These are phyloP conservation scores for Psammodynastes pulverulentus DNA, from an alignment of 2,113 vertebrate genomes.

Conservation along the genomic window DNA sequence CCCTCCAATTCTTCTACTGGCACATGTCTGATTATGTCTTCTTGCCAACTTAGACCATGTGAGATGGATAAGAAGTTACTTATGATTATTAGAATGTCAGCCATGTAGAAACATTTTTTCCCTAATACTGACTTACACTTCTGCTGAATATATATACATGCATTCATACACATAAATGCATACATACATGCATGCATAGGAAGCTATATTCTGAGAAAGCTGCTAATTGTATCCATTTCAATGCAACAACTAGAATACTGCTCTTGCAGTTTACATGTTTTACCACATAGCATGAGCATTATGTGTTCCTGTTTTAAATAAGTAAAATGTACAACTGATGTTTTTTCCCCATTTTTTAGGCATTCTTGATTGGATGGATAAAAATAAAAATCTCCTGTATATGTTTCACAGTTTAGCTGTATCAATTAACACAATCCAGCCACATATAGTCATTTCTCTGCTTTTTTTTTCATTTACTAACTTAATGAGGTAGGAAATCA, in stretches of 20 bases:
- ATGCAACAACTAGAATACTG: not conserved
- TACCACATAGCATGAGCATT: not conserved
- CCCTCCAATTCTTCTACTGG: not conserved
- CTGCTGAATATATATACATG: not conserved
- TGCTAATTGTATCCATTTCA: not conserved
- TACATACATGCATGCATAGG: no score
- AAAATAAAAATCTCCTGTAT: not conserved
- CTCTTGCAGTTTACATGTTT: not conserved
- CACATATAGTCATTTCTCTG: not conserved
- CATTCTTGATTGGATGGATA: not conserved
- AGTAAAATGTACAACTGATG: not conserved
- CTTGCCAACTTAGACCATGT: not conserved
- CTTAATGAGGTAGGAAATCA: slow-evolving; percentile 48
- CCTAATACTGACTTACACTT: not conserved
- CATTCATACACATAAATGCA: no score
- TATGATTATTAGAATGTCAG: not conserved
- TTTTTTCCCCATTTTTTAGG: not conserved
- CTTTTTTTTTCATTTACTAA: slow-evolving; percentile 35
- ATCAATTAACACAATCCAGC: not conserved
- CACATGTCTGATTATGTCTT: not conserved
- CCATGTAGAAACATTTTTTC: not conserved
- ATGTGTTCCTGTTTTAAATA: not conserved
- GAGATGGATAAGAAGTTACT: not conserved
- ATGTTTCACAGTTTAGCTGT: not conserved
- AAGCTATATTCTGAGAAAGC: not conserved